These are phyloP conservation scores for Rhinoraja longicauda DNA, from an alignment of 2,797 vertebrate genomes.

Conservation along the genomic window DNA sequence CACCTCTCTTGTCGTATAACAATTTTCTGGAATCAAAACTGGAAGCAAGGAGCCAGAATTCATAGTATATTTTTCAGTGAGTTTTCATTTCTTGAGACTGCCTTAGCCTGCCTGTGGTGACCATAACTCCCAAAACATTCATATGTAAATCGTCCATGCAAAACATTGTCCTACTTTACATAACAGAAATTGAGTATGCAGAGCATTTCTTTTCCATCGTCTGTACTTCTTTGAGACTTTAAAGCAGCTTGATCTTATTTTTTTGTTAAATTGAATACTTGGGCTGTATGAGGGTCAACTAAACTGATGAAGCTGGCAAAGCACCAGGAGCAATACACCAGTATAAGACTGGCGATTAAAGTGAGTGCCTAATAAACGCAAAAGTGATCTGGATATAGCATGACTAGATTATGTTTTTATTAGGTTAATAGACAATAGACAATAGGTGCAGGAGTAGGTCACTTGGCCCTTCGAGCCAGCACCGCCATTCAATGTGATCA, in stretches of 20 bases:
- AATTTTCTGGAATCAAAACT: background rate
- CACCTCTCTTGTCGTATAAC: background rate
- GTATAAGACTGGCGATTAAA: background rate
- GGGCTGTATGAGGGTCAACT: too few relatives aligned
- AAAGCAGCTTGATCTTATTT: background rate
- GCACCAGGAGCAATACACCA: background rate
- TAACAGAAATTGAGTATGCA: slow-evolving; percentile 3
- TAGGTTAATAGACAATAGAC: too few relatives aligned
- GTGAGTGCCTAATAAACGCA: background rate
- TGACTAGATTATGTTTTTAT: background rate
- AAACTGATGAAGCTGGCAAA: background rate
- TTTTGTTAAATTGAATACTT: background rate
- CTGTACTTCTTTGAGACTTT: background rate
- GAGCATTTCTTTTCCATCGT: background rate
- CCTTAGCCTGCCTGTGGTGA: background rate
- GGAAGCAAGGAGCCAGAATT: background rate
- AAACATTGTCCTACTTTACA: background rate
- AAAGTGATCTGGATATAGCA: background rate
- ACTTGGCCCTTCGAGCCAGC: too few relatives aligned
- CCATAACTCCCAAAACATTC: background rate
- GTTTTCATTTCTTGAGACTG: background rate
- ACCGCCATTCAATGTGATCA: too few relatives aligned
- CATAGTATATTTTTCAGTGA: background rate
- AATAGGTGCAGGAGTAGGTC: too few relatives aligned
- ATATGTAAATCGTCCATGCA: background rate